Evolutionary conservation across 1,140 invertebrate species (phyloP).

Genomic region (Ridgeia piscesae): DNA sequence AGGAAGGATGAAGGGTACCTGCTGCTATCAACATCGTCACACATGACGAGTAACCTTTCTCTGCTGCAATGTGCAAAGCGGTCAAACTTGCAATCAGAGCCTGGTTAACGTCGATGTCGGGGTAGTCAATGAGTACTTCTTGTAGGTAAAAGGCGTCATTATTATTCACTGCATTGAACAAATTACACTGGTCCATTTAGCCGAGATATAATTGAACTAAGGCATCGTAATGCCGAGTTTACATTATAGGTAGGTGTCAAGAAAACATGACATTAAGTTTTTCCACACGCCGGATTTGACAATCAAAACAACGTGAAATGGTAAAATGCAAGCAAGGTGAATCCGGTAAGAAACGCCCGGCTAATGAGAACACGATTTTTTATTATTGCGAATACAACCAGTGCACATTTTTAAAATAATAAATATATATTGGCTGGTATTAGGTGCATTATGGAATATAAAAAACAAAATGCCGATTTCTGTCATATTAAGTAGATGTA

Average conservation of each 20-base stretch:
- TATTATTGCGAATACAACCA: no score
- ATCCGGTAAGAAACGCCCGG: neutral
- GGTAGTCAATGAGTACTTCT: conserved; percentile 12
- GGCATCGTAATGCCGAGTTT: no score
- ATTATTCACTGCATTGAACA: conserved; percentile 14
- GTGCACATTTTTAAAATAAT: no score
- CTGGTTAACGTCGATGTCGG: conserved; percentile 3
- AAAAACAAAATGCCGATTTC: no score
- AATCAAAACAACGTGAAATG: neutral
- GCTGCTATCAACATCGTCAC: conserved; percentile 9
- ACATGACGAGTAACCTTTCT: conserved; percentile 17
- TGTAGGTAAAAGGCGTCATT: conserved; percentile 11
- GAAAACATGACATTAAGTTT: neutral
- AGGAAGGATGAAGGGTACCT: neutral
- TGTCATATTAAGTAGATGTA: no score
- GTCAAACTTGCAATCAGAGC: conserved; percentile 2
- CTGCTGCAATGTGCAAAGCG: conserved; percentile 12
- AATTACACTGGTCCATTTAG: neutral
- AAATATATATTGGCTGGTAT: no score
- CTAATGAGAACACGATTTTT: no score
- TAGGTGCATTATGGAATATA: no score
- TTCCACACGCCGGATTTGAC: neutral
- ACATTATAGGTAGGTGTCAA: neutral
- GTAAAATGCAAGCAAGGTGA: neutral
- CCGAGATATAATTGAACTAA: neutral